Evolutionary conservation across 2,113 vertebrate species (phyloP).

Genomic region (Misgurnus anguillicaudatus): DNA sequence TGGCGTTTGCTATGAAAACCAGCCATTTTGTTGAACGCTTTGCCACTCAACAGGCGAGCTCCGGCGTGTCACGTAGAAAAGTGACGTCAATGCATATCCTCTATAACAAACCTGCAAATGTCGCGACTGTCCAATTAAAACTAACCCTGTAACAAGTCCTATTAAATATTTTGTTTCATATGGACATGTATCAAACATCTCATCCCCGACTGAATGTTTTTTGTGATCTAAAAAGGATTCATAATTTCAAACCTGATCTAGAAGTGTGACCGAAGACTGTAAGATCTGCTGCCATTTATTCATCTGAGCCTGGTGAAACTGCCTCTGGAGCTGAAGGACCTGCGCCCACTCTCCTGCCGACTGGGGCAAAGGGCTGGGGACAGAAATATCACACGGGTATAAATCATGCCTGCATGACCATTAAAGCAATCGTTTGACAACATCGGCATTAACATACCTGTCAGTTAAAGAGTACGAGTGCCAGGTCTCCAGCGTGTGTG

Average conservation of each 20-base stretch:
- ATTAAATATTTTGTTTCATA: too few relatives aligned
- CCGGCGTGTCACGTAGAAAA: too few relatives aligned
- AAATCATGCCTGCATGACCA: background rate
- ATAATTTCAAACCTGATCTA: constrained; percentile 80
- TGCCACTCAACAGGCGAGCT: too few relatives aligned
- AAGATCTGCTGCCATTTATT: constrained; percentile 88
- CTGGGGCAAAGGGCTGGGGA: constrained; percentile 81
- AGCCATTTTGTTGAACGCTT: too few relatives aligned
- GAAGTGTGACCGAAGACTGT: constrained; percentile 83
- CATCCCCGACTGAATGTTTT: too few relatives aligned
- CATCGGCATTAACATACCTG: constrained; percentile 70
- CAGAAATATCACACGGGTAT: background rate
- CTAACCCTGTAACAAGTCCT: too few relatives aligned
- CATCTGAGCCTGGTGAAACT: constrained; percentile 85
- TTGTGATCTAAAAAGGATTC: background rate
- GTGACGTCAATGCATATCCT: too few relatives aligned
- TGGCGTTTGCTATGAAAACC: too few relatives aligned
- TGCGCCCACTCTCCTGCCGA: constrained; percentile 85
- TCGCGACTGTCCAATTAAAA: too few relatives aligned
- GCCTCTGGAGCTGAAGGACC: constrained; percentile 85
- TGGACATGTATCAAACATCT: too few relatives aligned
- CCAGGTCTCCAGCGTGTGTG: constrained; percentile 88
- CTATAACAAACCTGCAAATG: too few relatives aligned
- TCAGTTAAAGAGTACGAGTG: constrained; percentile 84
- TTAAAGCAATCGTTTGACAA: background rate